A percentile compares a stretch with the other conserved stretches of the same genome.
phyloP scores from a whole-genome alignment of 2,888 invertebrate genomes.

The Blastobasis lacticolella region DNA sequence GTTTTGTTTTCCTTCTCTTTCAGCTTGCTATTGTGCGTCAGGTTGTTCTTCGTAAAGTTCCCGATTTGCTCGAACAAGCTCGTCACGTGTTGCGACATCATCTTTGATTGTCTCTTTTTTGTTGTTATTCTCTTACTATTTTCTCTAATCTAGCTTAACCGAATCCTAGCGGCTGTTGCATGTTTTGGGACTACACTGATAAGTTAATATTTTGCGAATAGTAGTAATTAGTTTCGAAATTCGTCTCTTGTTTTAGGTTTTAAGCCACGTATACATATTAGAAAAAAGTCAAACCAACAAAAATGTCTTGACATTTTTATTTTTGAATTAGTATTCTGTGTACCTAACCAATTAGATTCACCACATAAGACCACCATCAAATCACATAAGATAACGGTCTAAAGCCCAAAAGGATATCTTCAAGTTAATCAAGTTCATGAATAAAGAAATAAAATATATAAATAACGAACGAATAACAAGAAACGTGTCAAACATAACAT shows the following conservation, averaged over 20 bases:
- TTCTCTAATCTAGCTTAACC: slow-evolving; percentile 26
- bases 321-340: too few relatives aligned
- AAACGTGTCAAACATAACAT: too few relatives aligned
- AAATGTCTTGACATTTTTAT: too few relatives aligned
- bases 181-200: neutral
- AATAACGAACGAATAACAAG: too few relatives aligned
- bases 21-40: slow-evolving; percentile 54
- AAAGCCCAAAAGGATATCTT: too few relatives aligned
- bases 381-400: too few relatives aligned
- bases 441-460: too few relatives aligned
- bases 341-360: too few relatives aligned
- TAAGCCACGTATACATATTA: too few relatives aligned
- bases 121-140: slow-evolving; percentile 7
- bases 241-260: neutral
- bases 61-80: slow-evolving; percentile 71
- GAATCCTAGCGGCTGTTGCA: slow-evolving; percentile 26
- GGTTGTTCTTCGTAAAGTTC: slow-evolving; percentile 68
- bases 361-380: too few relatives aligned
- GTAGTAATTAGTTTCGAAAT: neutral
- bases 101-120: slow-evolving; percentile 22
- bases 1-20: slow-evolving; percentile 59
- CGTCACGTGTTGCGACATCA: slow-evolving; percentile 69
- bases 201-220: neutral
- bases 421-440: too few relatives aligned
- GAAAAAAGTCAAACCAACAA: too few relatives aligned